phyloP scores from a whole-genome alignment of 2,888 invertebrate genomes.

The Latrodectus elegans region DNA sequence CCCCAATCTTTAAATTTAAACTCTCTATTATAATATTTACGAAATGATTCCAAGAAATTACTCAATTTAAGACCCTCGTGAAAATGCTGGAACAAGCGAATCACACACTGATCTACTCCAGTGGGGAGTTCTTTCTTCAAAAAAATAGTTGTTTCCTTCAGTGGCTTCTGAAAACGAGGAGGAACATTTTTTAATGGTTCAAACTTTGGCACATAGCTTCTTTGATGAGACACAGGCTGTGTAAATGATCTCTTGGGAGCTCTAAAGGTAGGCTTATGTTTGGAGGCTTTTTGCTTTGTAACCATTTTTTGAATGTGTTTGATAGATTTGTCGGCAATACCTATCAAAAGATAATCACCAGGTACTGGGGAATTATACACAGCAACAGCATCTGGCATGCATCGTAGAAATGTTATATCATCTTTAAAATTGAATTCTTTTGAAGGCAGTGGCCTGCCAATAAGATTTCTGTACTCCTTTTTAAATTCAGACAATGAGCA shows the following conservation, averaged over 20 bases:
- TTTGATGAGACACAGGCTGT: not conserved
- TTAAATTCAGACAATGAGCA: conserved; percentile 10
- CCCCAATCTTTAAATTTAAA: not conserved
- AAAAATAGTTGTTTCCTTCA: too few species aligned
- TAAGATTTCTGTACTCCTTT: conserved; percentile 11
- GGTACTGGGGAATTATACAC: not conserved
- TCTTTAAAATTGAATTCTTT: not conserved
- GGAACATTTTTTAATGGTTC: not conserved
- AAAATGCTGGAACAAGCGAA: not conserved
- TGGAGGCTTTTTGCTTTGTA: conserved; percentile 9
- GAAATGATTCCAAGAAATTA: not conserved
- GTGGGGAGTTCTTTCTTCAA: not conserved
- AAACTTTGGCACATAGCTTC: too few species aligned
- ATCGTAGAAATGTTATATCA: not conserved
- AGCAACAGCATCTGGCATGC: conserved; percentile 8
- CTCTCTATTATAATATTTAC: not conserved
- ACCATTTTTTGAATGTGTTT: conserved; percentile 34
- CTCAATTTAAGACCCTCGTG: not conserved
- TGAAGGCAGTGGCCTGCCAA: conserved; percentile 3
- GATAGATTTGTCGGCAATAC: not conserved
- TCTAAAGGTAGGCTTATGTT: not conserved
- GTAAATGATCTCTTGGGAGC: not conserved
- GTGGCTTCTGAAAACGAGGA: not conserved
- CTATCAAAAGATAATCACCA: conserved; percentile 4
- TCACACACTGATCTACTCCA: not conserved